These are phyloP conservation scores for Seira musarum DNA, from an alignment of 2,888 invertebrate species.

Conservation along the genomic window DNA sequence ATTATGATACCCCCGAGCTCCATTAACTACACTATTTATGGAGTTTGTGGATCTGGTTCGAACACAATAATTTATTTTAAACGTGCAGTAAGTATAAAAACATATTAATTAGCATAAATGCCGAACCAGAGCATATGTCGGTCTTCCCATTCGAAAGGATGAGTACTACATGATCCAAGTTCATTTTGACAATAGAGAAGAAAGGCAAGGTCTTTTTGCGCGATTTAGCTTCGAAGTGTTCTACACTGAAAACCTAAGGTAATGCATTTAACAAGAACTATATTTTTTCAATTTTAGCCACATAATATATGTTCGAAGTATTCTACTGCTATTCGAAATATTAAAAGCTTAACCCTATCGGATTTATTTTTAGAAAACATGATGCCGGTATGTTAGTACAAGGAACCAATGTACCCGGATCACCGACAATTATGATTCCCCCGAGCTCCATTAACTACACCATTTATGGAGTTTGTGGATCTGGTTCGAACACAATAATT, in stretches of 20 bases:
- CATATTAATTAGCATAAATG: no score
- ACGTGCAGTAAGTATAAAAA: no score
- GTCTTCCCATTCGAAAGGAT: no score
- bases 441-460: conserved; percentile 26
- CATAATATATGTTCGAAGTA: no score
- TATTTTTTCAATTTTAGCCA: not conserved
- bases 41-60: conserved; percentile 46
- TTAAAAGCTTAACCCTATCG: no score
- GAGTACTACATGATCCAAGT: conserved; percentile 44
- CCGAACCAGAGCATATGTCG: no score
- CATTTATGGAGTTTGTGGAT: conserved; percentile 47
- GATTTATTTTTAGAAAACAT: no score
- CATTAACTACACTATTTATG: conserved; percentile 28
- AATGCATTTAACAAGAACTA: no score
- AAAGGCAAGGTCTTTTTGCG: not conserved
- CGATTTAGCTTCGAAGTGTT: conserved; percentile 8
- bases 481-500: no score
- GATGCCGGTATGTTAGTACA: conserved; percentile 7
- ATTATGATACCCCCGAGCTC: conserved; percentile 36
- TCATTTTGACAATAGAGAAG: conserved; percentile 21
- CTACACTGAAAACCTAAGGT: conserved; percentile 11
- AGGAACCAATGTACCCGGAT: conserved; percentile 19
- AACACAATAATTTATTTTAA: no score
- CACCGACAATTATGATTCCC: conserved; percentile 30
- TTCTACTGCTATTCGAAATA: no score